Conservation (phyloP, 2,888 invertebrate species). For the Tuberolachnus salignus region DNA sequence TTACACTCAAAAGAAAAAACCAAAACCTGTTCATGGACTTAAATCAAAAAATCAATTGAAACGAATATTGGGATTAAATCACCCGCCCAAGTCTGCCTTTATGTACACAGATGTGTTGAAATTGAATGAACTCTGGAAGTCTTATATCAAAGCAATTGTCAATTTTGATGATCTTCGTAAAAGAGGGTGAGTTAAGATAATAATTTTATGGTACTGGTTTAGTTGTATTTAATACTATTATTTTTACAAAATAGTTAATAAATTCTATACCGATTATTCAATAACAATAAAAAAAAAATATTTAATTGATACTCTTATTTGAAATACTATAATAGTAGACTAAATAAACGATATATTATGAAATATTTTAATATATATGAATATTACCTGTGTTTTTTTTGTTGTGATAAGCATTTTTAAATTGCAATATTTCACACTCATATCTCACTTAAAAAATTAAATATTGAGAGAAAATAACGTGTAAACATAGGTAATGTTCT, state of each 20-base stretch:
- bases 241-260: not conserved
- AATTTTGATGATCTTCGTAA: constrained; percentile 62
- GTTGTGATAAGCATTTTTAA: no score
- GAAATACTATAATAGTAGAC: no score
- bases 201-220: no score
- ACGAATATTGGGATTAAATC: constrained; percentile 69
- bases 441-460: no score
- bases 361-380: no score
- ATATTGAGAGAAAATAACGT: no score
- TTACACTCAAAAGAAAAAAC: constrained; percentile 37
- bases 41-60: constrained; percentile 56
- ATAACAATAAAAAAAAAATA: no score
- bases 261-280: not conserved
- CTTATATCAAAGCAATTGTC: constrained; percentile 73
- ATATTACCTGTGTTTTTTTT: no score
- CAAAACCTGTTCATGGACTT: constrained; percentile 2
- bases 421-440: no score
- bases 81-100: constrained; percentile 69
- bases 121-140: constrained; percentile 73
- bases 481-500: no score
- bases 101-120: constrained; percentile 70
- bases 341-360: no score
- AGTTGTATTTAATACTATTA: not conserved
- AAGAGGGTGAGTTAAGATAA: constrained; percentile 57
- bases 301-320: no score